Percentiles rank a stretch among this genome's conserved stretches.
phyloP scores from a whole-genome alignment of 2,113 vertebrate species.

The Anarhynchus alexandrinus region DNA sequence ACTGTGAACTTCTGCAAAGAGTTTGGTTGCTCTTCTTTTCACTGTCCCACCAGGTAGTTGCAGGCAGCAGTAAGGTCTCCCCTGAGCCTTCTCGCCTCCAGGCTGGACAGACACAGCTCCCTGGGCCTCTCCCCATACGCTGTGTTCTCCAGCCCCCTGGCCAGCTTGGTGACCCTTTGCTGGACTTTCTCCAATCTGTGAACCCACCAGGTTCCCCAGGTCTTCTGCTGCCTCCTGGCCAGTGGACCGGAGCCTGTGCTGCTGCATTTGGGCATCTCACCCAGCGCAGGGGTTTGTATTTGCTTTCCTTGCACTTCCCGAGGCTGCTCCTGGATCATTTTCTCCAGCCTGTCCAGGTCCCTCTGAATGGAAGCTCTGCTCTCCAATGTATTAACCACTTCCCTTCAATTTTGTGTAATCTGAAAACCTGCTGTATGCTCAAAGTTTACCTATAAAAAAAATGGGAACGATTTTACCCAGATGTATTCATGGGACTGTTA shows the following conservation, averaged over 20 bases:
- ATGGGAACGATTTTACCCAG: neutral
- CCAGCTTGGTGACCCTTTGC: neutral
- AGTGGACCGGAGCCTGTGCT: neutral
- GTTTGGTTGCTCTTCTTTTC: neutral
- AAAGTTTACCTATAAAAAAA: neutral
- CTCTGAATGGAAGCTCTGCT: neutral
- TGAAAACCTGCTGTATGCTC: neutral
- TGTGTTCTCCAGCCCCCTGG: fast-evolving
- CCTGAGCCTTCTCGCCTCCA: neutral
- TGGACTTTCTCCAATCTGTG: neutral
- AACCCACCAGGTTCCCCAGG: neutral
- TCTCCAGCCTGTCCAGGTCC: neutral
- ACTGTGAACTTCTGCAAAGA: neutral
- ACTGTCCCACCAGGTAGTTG: neutral
- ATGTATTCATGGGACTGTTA: neutral
- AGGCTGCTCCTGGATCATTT: neutral
- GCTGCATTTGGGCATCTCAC: neutral
- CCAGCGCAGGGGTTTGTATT: neutral
- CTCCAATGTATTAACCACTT: neutral
- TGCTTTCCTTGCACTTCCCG: neutral
- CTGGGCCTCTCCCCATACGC: neutral
- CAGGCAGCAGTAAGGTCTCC: neutral
- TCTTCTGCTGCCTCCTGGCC: neutral
- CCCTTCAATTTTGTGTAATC: neutral
- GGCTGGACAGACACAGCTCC: neutral